These are phyloP conservation scores for Cheumatopsyche charites DNA, from an alignment of 1,140 invertebrate genomes.

Conservation along the genomic window DNA sequence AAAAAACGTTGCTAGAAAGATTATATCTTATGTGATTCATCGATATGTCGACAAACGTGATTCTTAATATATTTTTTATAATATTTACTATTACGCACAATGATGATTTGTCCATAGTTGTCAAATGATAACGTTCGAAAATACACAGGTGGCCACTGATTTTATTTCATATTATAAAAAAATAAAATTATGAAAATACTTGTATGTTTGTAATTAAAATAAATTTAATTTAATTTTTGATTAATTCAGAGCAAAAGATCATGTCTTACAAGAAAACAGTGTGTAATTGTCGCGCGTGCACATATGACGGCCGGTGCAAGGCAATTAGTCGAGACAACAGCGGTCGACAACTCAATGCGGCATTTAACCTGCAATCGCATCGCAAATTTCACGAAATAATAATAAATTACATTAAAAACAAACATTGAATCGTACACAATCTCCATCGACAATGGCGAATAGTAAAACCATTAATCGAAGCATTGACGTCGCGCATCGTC, in stretches of 20 bases:
- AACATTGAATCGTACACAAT: no score
- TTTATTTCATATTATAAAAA: no score
- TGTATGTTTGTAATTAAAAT: no score
- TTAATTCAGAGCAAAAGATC: conserved; percentile 27
- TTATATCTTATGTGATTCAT: conserved; percentile 24
- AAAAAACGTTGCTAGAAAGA: conserved; percentile 18
- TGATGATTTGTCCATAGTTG: conserved; percentile 5
- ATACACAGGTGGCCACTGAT: not conserved
- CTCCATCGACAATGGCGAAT: no score
- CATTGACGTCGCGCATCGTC: no score
- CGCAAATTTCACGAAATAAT: not conserved
- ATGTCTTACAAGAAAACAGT: conserved; percentile 30
- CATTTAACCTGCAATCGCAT: conserved; percentile 5
- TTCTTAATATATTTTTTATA: not conserved
- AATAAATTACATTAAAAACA: no score
- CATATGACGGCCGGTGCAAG: conserved; percentile 38
- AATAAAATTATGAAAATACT: no score
- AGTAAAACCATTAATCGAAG: no score
- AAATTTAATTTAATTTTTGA: no score
- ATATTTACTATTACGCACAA: not conserved
- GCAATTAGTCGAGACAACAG: conserved; percentile 38
- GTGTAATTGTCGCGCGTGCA: conserved; percentile 23
- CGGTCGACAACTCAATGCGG: conserved; percentile 41
- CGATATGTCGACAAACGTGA: not conserved
- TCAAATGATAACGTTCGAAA: not conserved